Evolutionary conservation across 2,888 invertebrate genomes (phyloP).

Genomic region (Lymantria dispar): DNA sequence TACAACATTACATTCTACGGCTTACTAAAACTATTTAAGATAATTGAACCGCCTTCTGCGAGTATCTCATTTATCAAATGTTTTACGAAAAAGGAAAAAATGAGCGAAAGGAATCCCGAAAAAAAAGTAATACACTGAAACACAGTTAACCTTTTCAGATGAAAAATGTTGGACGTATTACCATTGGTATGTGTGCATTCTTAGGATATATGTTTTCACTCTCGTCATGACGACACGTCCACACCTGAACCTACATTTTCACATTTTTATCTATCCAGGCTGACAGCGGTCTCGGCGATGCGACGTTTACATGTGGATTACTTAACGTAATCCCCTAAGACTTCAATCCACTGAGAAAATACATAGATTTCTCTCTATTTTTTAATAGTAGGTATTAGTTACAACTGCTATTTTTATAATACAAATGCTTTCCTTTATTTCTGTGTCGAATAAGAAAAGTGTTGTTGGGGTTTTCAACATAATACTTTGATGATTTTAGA

Average conservation of each 20-base stretch:
- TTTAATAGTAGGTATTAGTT: too few relatives aligned
- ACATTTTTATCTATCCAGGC: background rate
- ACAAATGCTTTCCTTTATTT: too few relatives aligned
- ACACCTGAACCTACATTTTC: background rate
- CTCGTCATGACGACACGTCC: background rate
- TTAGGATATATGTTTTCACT: background rate
- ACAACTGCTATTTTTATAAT: too few relatives aligned
- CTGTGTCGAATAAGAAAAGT: too few relatives aligned
- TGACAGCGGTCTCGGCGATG: conserved; percentile 18
- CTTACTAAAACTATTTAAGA: too few relatives aligned
- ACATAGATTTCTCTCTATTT: too few relatives aligned
- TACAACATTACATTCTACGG: too few relatives aligned
- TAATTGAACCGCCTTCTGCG: too few relatives aligned
- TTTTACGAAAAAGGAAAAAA: background rate
- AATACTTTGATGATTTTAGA: too few relatives aligned
- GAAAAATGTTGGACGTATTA: background rate
- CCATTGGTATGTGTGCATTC: background rate
- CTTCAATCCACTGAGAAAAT: conserved; percentile 21
- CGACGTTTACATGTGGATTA: conserved; percentile 18
- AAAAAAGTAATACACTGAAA: background rate
- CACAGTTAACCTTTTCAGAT: background rate
- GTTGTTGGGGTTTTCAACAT: too few relatives aligned
- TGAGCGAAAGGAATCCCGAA: background rate
- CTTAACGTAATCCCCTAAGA: conserved; percentile 19
- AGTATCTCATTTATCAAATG: too few relatives aligned